A percentile compares a stretch with the other conserved stretches of the same genome.
These are phyloP conservation scores for Zaprionus tsacasi DNA, from an alignment of 1,140 invertebrate genomes.

Conservation along the genomic window DNA sequence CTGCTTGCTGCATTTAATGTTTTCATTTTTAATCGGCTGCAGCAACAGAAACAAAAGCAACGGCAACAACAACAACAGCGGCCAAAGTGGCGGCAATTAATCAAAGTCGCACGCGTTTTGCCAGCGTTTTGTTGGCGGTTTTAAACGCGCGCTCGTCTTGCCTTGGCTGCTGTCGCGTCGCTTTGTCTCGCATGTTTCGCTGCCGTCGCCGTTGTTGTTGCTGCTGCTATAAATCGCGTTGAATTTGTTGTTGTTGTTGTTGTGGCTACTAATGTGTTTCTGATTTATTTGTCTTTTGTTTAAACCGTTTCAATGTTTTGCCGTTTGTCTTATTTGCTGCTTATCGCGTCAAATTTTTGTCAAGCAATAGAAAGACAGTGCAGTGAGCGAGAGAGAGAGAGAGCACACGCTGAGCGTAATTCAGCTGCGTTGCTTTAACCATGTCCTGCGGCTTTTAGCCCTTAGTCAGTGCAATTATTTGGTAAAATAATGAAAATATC, in stretches of 20 bases:
- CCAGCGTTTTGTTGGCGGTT: constrained; percentile 51
- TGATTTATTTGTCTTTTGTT: constrained; percentile 57
- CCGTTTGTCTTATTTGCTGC: constrained; percentile 8
- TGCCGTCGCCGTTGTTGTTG: constrained; percentile 1
- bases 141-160: constrained; percentile 55
- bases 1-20: constrained; percentile 27
- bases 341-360: neutral
- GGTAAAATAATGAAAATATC: neutral
- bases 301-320: constrained; percentile 56
- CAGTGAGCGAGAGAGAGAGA: neutral
- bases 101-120: constrained; percentile 62
- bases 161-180: constrained; percentile 38
- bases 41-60: no score
- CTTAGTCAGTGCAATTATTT: neutral
- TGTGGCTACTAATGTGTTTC: constrained; percentile 43
- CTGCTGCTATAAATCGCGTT: neutral
- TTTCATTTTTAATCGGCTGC: constrained; percentile 39
- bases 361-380: neutral
- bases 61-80: constrained; percentile 23
- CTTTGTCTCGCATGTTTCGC: constrained; percentile 56
- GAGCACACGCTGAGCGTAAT: neutral
- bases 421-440: neutral
- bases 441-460: neutral
- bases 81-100: constrained; percentile 54
- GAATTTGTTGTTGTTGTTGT: constrained; percentile 15